Base-by-base conservation (phyloP, 2,797 vertebrate genomes). In the Sarcoramphus papa region DNA sequence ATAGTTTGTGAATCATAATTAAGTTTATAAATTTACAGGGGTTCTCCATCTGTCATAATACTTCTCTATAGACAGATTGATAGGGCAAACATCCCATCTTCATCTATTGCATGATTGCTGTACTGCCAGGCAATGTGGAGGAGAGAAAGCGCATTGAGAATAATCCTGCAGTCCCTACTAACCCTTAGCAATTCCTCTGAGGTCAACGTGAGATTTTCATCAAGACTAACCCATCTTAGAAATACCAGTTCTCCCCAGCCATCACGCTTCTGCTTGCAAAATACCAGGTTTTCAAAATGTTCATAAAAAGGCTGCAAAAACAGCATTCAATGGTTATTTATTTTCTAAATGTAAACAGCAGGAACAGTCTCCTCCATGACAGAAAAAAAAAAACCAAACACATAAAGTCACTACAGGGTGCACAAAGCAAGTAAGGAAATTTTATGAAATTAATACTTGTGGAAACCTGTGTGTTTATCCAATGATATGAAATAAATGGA, bases 401-500 rank as follows among this genome's bases (percentile, higher is more conserved):
- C 7, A 22, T 76, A 69, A 86, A 85, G 41, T 56, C 43, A 93
- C 65, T 80, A 76, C 25, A 76, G 41, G 30, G 8, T 78, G 19
- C 12, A 62, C 31, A 81, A 82, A 90, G 74, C 21, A 94, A 81
- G 28, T 78, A 21, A 95, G 30, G 23, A 82, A 92, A 86, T 14
- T 83, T 80, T 85, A 83, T 70, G 92, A 56, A 97, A 95, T 74
- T 85, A 88, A 88, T 90, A 67, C 20, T 91, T 14, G 2, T 51
- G 56, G 28, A 93, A 96, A 70, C 63, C 59, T 67, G 14, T 59
- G 31, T 63, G 54, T 73, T 92, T 84, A 62, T 88, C 63, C 84
- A 90, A 48, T 76, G 33, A 43, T 68, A 90, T 41, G 33, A 96
- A 97, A 97, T 84, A 96, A 97, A 96, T 94, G 24, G 67, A 97